Evolutionary conservation across 2,113 vertebrate species (phyloP).

Genomic region (Perca fluviatilis): DNA sequence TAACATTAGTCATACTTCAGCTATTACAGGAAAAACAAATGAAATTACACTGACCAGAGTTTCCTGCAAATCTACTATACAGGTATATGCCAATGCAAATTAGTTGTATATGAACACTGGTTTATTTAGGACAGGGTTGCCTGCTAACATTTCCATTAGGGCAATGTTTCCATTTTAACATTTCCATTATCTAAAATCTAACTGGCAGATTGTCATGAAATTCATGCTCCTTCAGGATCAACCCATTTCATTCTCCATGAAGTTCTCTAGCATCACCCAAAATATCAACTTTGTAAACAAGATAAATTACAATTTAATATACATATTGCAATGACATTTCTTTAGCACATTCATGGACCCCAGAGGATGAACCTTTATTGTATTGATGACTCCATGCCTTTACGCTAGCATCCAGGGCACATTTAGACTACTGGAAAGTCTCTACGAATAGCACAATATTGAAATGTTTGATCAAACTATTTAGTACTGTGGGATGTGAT

Average conservation of each 20-base stretch:
- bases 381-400: background rate
- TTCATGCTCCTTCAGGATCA: background rate
- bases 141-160: background rate
- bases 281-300: background rate
- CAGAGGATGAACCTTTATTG: background rate
- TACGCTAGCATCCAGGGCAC: background rate
- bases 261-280: background rate
- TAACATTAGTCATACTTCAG: no score
- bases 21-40: no score
- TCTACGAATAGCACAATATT: background rate
- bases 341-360: background rate
- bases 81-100: background rate
- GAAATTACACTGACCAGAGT: no score
- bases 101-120: background rate
- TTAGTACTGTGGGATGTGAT: background rate
- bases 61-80: no score
- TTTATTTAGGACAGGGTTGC: background rate
- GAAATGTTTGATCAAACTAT: background rate
- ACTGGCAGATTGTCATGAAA: background rate
- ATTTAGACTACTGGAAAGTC: background rate
- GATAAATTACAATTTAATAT: background rate
- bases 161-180: background rate
- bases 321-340: background rate
- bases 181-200: background rate
- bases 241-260: background rate